Conservation (phyloP, 2,113 vertebrate species). For the Parotia lawesii region DNA sequence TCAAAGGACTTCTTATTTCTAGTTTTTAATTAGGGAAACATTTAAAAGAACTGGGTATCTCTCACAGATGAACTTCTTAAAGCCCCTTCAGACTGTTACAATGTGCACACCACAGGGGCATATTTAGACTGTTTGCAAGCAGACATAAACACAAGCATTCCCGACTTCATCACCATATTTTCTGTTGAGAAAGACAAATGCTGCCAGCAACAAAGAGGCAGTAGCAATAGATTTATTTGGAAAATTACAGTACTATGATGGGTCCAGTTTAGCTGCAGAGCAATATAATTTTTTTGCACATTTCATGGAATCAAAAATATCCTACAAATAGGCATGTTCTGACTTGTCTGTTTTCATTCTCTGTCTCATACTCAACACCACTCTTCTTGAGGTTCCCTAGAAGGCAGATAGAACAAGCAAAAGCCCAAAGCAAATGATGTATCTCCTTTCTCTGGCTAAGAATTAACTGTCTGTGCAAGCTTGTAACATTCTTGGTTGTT, state of each 20-base stretch:
- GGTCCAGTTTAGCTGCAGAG: neutral
- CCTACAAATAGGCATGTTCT: neutral
- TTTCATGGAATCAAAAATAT: neutral
- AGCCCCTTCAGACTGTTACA: neutral
- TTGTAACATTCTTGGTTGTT: neutral
- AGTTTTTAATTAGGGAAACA: neutral
- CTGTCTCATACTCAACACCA: neutral
- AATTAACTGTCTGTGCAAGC: neutral
- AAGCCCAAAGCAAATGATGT: neutral
- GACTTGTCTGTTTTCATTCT: neutral
- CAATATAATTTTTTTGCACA: neutral
- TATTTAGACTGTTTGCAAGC: neutral
- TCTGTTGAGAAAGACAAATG: neutral
- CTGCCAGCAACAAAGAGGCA: neutral
- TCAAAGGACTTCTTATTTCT: neutral
- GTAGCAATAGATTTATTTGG: neutral
- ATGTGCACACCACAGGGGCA: fast-evolving
- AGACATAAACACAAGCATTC: neutral
- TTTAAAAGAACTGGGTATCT: neutral
- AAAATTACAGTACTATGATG: neutral
- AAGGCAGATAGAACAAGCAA: neutral
- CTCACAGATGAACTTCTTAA: neutral
- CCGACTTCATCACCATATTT: neutral
- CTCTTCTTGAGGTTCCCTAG: neutral
- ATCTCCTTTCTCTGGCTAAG: neutral